Evolutionary conservation across 2,113 vertebrate species (phyloP).

Genomic region (Sporophila hypoxantha): DNA sequence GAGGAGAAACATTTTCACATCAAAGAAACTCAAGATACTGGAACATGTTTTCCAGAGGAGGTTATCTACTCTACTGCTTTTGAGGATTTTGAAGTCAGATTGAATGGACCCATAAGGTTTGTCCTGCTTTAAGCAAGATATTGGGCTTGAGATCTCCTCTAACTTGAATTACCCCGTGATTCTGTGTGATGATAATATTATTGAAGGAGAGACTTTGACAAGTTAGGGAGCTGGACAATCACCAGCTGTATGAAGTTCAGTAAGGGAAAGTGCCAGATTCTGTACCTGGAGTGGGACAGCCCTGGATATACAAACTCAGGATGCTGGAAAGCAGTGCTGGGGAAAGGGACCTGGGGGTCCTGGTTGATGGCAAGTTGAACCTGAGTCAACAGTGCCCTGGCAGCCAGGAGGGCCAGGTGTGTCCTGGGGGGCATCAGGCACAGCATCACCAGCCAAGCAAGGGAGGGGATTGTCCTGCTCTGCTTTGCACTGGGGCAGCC

Average conservation of each 20-base stretch:
- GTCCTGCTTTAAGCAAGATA: neutral
- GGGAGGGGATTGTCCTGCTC: neutral
- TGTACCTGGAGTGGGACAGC: neutral
- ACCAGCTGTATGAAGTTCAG: neutral
- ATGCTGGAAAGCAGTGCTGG: neutral
- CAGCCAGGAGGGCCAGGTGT: accelerated
- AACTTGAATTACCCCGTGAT: neutral
- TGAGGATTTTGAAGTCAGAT: neutral
- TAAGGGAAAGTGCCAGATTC: neutral
- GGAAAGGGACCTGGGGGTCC: neutral
- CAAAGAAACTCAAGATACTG: neutral
- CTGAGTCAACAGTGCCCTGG: neutral
- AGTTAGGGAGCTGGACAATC: neutral
- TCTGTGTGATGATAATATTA: neutral
- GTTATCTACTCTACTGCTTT: neutral
- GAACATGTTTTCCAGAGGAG: neutral
- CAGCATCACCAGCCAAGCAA: accelerated
- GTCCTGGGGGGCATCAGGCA: neutral
- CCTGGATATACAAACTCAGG: neutral
- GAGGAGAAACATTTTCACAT: neutral
- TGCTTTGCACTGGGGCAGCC: accelerated
- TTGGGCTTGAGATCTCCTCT: neutral
- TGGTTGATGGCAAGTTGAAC: accelerated
- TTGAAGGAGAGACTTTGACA: neutral
- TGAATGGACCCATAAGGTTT: neutral